These are phyloP conservation scores for Mizuhopecten yessoensis DNA, from an alignment of 1,140 invertebrate species.

Conservation along the genomic window DNA sequence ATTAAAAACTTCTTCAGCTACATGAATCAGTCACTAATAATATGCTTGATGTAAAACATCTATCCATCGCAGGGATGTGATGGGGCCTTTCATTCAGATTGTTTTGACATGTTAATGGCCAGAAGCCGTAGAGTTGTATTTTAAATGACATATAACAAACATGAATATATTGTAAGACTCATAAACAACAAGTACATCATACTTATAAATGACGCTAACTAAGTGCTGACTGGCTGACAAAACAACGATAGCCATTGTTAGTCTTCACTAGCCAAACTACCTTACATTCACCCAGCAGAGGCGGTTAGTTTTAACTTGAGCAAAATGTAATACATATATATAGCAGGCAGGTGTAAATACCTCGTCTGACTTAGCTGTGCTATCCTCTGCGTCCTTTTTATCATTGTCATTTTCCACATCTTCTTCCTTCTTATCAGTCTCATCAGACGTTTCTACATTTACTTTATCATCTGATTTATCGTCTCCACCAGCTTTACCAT, in stretches of 20 bases:
- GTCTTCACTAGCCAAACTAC: constrained; percentile 17
- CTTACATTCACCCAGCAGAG: background rate
- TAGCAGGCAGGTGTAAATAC: constrained; percentile 16
- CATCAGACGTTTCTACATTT: constrained; percentile 11
- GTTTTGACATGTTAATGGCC: background rate
- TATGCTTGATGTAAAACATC: no score
- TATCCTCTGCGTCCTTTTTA: background rate
- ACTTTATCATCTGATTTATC: constrained; percentile 20
- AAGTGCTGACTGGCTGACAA: background rate
- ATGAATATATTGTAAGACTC: background rate
- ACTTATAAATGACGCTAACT: background rate
- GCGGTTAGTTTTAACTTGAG: background rate
- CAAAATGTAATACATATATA: background rate
- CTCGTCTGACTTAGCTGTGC: background rate
- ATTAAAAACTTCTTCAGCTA: no score
- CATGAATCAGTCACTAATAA: no score
- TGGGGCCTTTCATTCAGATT: background rate
- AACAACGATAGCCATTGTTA: background rate
- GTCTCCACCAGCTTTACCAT: background rate
- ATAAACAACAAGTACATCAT: background rate
- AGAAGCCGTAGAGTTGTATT: background rate
- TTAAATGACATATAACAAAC: background rate
- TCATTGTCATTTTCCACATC: background rate
- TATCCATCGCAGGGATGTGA: background rate
- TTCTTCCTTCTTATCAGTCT: background rate